phyloP scores from a whole-genome alignment of 2,797 vertebrate species.

The Schizothorax lantsangensis region DNA sequence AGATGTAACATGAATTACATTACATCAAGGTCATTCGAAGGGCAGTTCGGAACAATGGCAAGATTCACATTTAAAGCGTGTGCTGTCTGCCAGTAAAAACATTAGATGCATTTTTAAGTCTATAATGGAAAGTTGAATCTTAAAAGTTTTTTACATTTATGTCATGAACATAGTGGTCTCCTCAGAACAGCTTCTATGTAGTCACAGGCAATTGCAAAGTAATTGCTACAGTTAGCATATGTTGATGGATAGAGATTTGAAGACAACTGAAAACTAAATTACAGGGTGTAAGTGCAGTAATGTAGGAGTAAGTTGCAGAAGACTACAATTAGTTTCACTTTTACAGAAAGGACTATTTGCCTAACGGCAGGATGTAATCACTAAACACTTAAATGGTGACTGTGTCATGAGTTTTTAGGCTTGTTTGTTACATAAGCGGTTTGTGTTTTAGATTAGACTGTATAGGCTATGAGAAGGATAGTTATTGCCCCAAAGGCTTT shows the following conservation, averaged over 20 bases:
- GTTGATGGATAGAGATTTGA: slow-evolving; percentile 78
- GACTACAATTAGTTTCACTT: slow-evolving; percentile 84
- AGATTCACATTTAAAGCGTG: background rate
- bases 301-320: slow-evolving; percentile 81
- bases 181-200: slow-evolving; percentile 69
- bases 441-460: slow-evolving; percentile 20
- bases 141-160: slow-evolving; percentile 62
- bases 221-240: slow-evolving; percentile 86
- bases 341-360: slow-evolving; percentile 77
- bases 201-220: slow-evolving; percentile 78
- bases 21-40: slow-evolving; percentile 8
- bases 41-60: background rate
- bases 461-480: slow-evolving; percentile 3
- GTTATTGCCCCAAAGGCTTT: background rate
- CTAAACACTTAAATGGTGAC: slow-evolving; percentile 77
- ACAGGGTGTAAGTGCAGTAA: slow-evolving; percentile 80
- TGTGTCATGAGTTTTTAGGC: slow-evolving; percentile 65
- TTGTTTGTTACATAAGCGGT: slow-evolving; percentile 17
- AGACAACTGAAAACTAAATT: slow-evolving; percentile 83
- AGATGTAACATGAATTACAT: background rate
- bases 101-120: background rate
- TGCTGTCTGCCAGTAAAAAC: background rate
- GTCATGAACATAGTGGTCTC: slow-evolving; percentile 70
- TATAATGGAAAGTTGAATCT: slow-evolving; percentile 21
- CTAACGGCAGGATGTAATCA: slow-evolving; percentile 76